Conservation (phyloP, 2,113 vertebrate genomes). For the Falcunculus frontatus region DNA sequence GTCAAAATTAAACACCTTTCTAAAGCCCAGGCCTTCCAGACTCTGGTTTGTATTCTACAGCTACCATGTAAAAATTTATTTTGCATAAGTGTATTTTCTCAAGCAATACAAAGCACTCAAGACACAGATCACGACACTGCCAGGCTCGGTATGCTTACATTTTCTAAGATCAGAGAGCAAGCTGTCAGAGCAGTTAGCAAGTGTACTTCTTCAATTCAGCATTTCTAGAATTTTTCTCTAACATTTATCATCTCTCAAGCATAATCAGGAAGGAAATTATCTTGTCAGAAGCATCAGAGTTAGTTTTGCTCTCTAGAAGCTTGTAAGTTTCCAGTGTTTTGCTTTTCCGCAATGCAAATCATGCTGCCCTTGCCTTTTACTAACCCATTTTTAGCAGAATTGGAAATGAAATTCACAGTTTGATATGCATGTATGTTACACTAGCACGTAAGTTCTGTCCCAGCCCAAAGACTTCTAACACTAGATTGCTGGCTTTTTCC, state of each 20-base stretch:
- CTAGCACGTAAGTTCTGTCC: background rate
- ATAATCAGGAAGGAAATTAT: constrained; percentile 17
- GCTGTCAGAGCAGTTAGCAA: background rate
- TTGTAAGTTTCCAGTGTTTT: background rate
- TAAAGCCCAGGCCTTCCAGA: background rate
- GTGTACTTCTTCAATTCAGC: background rate
- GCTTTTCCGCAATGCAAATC: background rate
- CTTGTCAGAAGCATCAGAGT: background rate
- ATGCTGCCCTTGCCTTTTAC: background rate
- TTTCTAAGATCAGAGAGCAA: constrained; percentile 10
- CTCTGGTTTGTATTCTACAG: background rate
- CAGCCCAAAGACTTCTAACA: background rate
- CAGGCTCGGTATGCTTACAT: background rate
- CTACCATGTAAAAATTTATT: background rate
- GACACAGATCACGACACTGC: background rate
- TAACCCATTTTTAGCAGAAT: background rate
- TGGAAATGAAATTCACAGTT: background rate
- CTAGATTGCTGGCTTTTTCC: background rate
- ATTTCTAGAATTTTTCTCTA: constrained; percentile 11
- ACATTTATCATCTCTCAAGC: background rate
- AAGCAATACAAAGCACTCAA: background rate
- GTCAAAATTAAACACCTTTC: background rate
- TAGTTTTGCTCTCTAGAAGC: background rate
- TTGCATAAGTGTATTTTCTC: background rate
- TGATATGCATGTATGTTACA: background rate